Conservation (phyloP, 2,888 invertebrate species). For the Choreutis nemorana region DNA sequence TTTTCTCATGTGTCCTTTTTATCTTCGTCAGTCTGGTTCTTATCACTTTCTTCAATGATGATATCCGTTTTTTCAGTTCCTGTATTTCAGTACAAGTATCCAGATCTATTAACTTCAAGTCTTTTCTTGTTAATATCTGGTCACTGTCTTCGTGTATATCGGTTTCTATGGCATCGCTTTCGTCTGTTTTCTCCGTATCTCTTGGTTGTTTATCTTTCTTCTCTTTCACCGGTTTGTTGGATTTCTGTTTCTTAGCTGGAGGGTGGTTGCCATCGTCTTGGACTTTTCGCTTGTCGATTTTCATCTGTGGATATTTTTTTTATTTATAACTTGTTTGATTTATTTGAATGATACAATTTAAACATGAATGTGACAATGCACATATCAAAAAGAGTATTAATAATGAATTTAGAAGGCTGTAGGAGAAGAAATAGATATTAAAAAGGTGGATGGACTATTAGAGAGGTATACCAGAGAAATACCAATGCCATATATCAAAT, state of each 20-base stretch:
- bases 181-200: slow-evolving; percentile 19
- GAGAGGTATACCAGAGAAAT: too few species aligned
- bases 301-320: too few species aligned
- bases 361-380: too few species aligned
- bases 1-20: slow-evolving; percentile 28
- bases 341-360: too few species aligned
- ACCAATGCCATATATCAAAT: too few species aligned
- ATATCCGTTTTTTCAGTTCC: slow-evolving; percentile 31
- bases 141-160: slow-evolving; percentile 34
- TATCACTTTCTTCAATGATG: slow-evolving; percentile 28
- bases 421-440: too few species aligned
- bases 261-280: not conserved
- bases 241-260: slow-evolving; percentile 8
- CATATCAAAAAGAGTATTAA: too few species aligned
- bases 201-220: slow-evolving; percentile 7
- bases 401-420: too few species aligned
- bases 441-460: too few species aligned
- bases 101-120: slow-evolving; percentile 32
- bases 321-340: too few species aligned
- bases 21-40: slow-evolving; percentile 25
- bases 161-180: slow-evolving; percentile 44
- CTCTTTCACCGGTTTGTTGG: slow-evolving; percentile 11
- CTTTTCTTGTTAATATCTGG: slow-evolving; percentile 28
- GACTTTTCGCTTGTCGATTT: too few species aligned
- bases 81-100: slow-evolving; percentile 31